These are phyloP conservation scores for Melieria crassipennis DNA, from an alignment of 2,888 invertebrate species.

Conservation along the genomic window DNA sequence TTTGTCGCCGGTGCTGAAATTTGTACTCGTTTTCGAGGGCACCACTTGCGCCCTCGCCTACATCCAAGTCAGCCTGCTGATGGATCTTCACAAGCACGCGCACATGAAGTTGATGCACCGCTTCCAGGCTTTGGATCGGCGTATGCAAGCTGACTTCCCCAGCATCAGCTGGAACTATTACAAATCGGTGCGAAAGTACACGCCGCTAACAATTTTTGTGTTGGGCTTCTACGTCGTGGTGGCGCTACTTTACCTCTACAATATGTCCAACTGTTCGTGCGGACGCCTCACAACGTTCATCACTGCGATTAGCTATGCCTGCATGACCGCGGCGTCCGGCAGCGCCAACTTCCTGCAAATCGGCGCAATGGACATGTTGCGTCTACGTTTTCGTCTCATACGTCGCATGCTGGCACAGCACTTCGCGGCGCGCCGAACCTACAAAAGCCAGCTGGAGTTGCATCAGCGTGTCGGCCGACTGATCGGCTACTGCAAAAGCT, in stretches of 20 bases:
- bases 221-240: conserved; percentile 41
- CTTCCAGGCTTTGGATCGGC: conserved; percentile 51
- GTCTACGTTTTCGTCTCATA: conserved; percentile 55
- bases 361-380: conserved; percentile 55
- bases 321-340: conserved; percentile 49
- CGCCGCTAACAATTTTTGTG: conserved; percentile 38
- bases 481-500: conserved; percentile 42
- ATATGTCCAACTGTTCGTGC: conserved; percentile 50
- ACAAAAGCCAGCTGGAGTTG: conserved; percentile 4
- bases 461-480: conserved; percentile 33
- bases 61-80: conserved; percentile 39
- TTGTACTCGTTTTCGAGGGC: conserved; percentile 50
- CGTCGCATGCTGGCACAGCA: conserved; percentile 46
- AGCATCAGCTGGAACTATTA: conserved; percentile 55
- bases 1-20: conserved; percentile 52
- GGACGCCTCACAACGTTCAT: conserved; percentile 49
- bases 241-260: conserved; percentile 48
- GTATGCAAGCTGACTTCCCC: conserved; percentile 47
- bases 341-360: conserved; percentile 50
- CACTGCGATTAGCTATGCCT: conserved; percentile 49
- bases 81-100: conserved; percentile 46
- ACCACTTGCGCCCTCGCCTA: conserved; percentile 47
- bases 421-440: neutral
- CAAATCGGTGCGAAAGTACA: conserved; percentile 51
- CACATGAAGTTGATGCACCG: conserved; percentile 47